Evolutionary conservation across 2,113 vertebrate species (phyloP).

Genomic region (Diadophis punctatus): DNA sequence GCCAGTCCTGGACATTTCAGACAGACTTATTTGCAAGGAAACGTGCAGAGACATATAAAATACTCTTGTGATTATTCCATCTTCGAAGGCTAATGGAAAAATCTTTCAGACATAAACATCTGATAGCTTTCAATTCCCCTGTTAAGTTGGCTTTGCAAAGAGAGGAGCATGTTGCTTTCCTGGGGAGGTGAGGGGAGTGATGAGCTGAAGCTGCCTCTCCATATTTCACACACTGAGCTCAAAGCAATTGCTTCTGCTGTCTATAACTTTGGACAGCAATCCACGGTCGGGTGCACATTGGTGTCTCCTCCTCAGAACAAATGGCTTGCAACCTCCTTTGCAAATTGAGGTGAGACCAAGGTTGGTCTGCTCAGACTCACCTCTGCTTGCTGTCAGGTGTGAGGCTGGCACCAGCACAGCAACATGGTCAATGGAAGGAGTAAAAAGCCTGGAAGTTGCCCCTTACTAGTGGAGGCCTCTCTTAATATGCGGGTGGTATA

Average conservation of each 20-base stretch:
- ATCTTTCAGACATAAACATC: neutral
- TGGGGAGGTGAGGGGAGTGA: too few relatives aligned
- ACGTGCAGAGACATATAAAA: neutral
- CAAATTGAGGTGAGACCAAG: neutral
- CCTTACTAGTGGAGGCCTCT: constrained; percentile 1
- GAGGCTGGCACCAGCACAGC: neutral
- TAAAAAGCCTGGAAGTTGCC: neutral
- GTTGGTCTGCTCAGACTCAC: neutral
- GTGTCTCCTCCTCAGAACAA: neutral
- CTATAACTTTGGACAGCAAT: neutral
- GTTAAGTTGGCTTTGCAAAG: neutral
- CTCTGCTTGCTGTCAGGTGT: neutral
- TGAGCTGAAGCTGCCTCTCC: neutral
- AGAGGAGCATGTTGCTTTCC: neutral
- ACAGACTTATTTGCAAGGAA: neutral
- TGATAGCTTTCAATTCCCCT: neutral
- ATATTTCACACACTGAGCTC: neutral
- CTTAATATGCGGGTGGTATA: neutral
- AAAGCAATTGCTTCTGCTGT: neutral
- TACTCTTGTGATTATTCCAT: neutral
- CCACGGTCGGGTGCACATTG: neutral
- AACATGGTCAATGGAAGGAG: neutral
- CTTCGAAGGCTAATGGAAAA: neutral
- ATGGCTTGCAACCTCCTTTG: neutral
- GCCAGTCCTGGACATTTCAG: neutral